A percentile compares a stretch with the other conserved stretches of the same genome.
phyloP scores from a whole-genome alignment of 2,888 invertebrate genomes.

The Orchesella flavescens region DNA sequence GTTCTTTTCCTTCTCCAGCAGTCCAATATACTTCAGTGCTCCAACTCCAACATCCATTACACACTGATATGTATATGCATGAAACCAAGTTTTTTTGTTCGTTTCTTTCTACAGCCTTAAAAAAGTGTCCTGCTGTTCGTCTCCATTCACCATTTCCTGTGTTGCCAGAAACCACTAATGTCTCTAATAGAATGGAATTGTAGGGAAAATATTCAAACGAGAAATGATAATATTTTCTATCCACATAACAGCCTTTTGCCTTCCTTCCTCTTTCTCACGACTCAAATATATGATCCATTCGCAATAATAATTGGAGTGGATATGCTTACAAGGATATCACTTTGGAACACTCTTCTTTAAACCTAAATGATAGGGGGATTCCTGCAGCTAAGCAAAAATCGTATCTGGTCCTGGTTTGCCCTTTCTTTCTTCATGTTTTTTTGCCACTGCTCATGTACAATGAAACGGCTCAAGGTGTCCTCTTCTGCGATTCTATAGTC shows the following conservation, averaged over 20 bases:
- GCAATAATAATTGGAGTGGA: neutral
- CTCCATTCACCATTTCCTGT: slow-evolving; percentile 32
- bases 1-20: too few species aligned
- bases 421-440: too few species aligned
- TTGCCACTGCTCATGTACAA: too few species aligned
- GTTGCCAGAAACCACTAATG: slow-evolving; percentile 54
- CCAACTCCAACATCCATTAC: too few species aligned
- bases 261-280: neutral
- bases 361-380: neutral
- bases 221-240: slow-evolving; percentile 13
- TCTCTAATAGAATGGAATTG: slow-evolving; percentile 19
- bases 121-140: slow-evolving; percentile 32
- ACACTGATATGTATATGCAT: neutral
- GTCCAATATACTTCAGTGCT: too few species aligned
- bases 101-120: neutral
- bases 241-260: neutral
- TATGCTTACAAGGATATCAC: neutral
- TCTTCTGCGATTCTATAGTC: too few species aligned
- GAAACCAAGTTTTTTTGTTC: neutral
- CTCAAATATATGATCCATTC: slow-evolving; percentile 30
- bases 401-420: too few species aligned
- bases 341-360: neutral
- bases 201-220: slow-evolving; percentile 12
- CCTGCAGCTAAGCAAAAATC: neutral
- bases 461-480: too few species aligned